These are phyloP conservation scores for Drosophila maculinotata DNA, from an alignment of 2,888 invertebrate genomes.

Conservation along the genomic window DNA sequence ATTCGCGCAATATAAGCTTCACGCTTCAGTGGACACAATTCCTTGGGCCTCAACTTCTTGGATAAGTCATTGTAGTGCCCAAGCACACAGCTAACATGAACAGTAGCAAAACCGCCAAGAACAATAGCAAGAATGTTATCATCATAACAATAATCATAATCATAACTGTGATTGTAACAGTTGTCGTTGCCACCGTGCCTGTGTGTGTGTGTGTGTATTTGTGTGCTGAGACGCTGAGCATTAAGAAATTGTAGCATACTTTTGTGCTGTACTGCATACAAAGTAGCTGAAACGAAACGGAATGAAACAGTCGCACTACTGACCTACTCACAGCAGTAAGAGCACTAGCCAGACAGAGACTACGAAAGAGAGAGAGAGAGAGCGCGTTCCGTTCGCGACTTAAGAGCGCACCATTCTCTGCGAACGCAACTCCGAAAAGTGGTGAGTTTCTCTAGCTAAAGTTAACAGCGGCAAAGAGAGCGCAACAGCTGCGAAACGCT, in stretches of 20 bases:
- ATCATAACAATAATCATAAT: conserved; percentile 74
- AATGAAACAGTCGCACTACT: conserved; percentile 71
- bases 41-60: conserved; percentile 11
- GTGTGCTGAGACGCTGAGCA: conserved; percentile 21
- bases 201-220: conserved; percentile 5
- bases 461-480: conserved; percentile 67
- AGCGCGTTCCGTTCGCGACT: neutral
- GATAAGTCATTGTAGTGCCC: conserved; percentile 39
- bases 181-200: conserved; percentile 23
- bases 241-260: conserved; percentile 61
- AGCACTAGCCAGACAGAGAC: conserved; percentile 19
- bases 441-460: conserved; percentile 55
- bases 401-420: conserved; percentile 49
- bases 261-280: conserved; percentile 50
- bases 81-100: conserved; percentile 48
- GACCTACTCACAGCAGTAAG: conserved; percentile 72
- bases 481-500: conserved; percentile 10
- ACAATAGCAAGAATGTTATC: conserved; percentile 57
- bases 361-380: conserved; percentile 7
- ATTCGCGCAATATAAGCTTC: conserved; percentile 40
- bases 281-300: conserved; percentile 43
- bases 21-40: conserved; percentile 42
- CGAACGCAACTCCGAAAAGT: conserved; percentile 75
- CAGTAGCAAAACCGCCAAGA: conserved; percentile 15
- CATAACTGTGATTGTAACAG: conserved; percentile 69